Percentiles rank a stretch among this genome's conserved stretches.
Conservation (phyloP, 92 coral and sea anemone genomes). For the Muricea muricata region DNA sequence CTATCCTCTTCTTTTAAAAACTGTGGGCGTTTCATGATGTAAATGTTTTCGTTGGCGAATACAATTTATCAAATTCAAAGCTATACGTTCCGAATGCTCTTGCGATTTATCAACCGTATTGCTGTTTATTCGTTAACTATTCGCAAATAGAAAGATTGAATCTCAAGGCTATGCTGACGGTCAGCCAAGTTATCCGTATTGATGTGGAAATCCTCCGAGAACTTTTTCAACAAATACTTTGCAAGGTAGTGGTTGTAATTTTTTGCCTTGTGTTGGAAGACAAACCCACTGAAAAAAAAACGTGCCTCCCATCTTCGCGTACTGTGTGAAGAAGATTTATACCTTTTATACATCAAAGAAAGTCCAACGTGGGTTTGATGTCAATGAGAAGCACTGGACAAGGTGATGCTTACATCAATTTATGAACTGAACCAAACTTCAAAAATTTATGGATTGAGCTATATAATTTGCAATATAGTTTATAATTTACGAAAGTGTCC, state of each 20-base stretch:
- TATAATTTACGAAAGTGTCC: too few species aligned
- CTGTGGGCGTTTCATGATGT: too few species aligned
- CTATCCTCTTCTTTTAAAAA: conserved; percentile 10
- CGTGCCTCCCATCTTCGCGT: too few species aligned
- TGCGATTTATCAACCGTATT: not conserved
- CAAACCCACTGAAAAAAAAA: not conserved
- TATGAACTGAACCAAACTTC: too few species aligned
- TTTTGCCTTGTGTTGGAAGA: not conserved
- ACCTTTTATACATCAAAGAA: too few species aligned
- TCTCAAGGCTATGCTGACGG: not conserved
- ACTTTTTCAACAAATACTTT: not conserved
- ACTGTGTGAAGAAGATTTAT: too few species aligned
- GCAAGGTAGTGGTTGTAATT: not conserved
- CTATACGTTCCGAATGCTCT: not conserved
- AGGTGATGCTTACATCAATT: too few species aligned
- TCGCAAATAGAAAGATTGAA: not conserved
- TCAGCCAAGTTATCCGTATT: not conserved
- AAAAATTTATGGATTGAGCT: too few species aligned
- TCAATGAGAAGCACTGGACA: too few species aligned
- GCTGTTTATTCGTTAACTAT: conserved; percentile 12
- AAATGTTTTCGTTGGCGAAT: not conserved
- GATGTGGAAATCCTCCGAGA: not conserved
- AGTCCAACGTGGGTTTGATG: too few species aligned
- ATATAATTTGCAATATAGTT: too few species aligned
- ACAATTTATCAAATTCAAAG: conserved; percentile 12